Evolutionary conservation across 1,140 invertebrate species (phyloP), one percentile per base, ranked within the genome.

Genomic region (Drosophila ironensis): DNA sequence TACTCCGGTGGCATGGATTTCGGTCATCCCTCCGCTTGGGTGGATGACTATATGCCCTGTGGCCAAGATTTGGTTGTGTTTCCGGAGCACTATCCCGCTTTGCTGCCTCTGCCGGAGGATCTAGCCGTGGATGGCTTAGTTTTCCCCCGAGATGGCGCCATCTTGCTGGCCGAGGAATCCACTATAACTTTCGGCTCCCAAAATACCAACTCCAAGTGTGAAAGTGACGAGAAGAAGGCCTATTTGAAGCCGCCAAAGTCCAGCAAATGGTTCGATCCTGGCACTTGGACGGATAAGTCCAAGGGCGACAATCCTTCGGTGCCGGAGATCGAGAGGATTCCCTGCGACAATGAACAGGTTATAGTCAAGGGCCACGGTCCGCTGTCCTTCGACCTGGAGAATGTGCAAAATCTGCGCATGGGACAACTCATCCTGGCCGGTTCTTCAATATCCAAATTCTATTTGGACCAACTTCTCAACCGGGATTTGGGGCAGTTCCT

Each of bases 181-280:
- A 76, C 50, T 9, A 88, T 89, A 12, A 50, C 33, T 6, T 44
- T 89, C 6, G 70, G 53, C 14, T 33, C 41, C 4, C 17, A 24
- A 17, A 7, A 5, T 1, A 30, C 7, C n/a, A 35, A 51, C 2
- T 4, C 46, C 4, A 28, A 2, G 0, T 89, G 87, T 46, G 64
- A 59, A 1, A 78, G 68, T 8, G 61, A 61, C 7, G 48, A 64
- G 0, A 41, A 24, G 22, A 47, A 28, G 2, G 88, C 88, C 1
- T 45, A 52, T 24, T 17, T 89, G 1, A 78, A 59, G 37, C 19
- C 53, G 4, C 76, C 87, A 1, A 59, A 64, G 12, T 59, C 60
- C 2, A 77, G 67, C 2, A 89, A 89, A 59, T 89, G 88, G 88
- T 89, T 87, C 27, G 76, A 89, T 74, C 88, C 88, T 3, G 47